Percentiles rank a stretch among this genome's conserved stretches.
phyloP scores from a whole-genome alignment of 2,113 vertebrate species.

The Leptodactylus fuscus region DNA sequence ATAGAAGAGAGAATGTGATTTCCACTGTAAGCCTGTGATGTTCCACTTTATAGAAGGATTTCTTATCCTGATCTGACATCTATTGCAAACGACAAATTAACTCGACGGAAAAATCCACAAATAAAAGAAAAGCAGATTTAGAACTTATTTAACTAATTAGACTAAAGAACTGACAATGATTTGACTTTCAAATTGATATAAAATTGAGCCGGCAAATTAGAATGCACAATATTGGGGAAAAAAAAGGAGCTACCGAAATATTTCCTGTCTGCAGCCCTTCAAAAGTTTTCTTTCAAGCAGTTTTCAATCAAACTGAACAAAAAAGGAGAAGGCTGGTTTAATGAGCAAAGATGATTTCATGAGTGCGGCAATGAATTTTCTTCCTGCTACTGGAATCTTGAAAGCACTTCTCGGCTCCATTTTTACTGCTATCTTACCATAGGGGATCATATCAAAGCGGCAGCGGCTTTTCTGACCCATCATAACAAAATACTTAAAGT shows the following conservation, averaged over 20 bases:
- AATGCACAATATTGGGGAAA: conserved; percentile 36
- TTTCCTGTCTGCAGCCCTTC: conserved; percentile 38
- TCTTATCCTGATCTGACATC: conserved; percentile 41
- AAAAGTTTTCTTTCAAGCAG: conserved; percentile 54
- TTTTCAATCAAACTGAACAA: conserved; percentile 50
- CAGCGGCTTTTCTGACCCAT: conserved; percentile 53
- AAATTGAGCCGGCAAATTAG: conserved; percentile 40
- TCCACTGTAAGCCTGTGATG: conserved; percentile 32
- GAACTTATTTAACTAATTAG: conserved; percentile 54
- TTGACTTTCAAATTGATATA: conserved; percentile 51
- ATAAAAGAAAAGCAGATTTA: conserved; percentile 46
- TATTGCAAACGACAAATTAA: conserved; percentile 53
- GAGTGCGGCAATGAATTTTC: conserved; percentile 44
- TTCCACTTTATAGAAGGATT: conserved; percentile 36
- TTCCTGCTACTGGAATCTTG: conserved; percentile 51
- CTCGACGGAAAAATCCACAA: conserved; percentile 33
- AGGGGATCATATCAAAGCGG: conserved; percentile 26
- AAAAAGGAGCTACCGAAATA: background rate
- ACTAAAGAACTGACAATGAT: conserved; percentile 34
- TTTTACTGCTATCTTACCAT: conserved; percentile 14
- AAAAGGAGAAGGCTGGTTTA: conserved; percentile 47
- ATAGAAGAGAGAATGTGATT: conserved; percentile 49
- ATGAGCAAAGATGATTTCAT: conserved; percentile 57
- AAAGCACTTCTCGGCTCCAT: conserved; percentile 41
- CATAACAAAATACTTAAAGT: conserved; percentile 2